phyloP scores from a whole-genome alignment of 2,797 vertebrate genomes.

The Octomys mimax region DNA sequence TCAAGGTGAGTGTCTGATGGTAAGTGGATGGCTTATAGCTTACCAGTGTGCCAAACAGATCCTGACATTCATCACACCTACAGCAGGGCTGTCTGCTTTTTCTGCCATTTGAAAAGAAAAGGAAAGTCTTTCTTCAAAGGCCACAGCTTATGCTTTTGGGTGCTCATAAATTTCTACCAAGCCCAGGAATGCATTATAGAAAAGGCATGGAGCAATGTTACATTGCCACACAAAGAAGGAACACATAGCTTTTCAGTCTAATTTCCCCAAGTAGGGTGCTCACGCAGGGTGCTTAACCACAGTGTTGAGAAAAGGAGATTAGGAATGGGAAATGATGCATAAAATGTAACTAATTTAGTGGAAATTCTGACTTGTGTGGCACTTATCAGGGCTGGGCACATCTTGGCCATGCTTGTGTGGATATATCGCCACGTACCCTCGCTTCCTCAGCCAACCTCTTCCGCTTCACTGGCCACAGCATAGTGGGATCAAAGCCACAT shows the following conservation, averaged over 20 bases:
- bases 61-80: background rate
- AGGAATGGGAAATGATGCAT: background rate
- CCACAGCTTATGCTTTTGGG: background rate
- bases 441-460: background rate
- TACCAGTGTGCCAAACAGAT: background rate
- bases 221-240: background rate
- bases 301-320: background rate
- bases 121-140: background rate
- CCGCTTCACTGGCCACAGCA: background rate
- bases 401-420: background rate
- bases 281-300: background rate
- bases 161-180: background rate
- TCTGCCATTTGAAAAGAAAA: background rate
- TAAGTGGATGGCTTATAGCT: background rate
- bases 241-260: background rate
- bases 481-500: constrained; percentile 6
- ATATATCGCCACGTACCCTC: background rate
- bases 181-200: background rate
- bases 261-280: background rate
- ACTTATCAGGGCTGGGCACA: constrained; percentile 43
- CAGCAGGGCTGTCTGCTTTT: background rate
- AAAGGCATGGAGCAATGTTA: background rate
- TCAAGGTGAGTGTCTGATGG: background rate
- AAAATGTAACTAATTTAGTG: constrained; percentile 4
- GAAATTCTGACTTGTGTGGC: background rate